Conservation (phyloP, 2,888 invertebrate genomes). For the Oxyteleia sp. region DNA sequence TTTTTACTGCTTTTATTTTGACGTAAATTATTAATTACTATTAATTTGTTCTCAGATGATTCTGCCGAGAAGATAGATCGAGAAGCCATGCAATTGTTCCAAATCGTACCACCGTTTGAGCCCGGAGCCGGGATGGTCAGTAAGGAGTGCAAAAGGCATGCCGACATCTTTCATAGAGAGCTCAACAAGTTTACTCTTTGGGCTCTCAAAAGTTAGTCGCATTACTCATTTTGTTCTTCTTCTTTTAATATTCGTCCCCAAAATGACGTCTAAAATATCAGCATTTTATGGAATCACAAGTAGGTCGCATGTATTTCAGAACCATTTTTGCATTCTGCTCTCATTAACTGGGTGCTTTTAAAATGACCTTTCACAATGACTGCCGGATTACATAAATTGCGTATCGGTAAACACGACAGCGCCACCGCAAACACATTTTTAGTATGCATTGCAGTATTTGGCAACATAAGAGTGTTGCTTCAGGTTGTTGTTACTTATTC, state of each 20-base stretch:
- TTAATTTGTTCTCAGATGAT: conserved; percentile 79
- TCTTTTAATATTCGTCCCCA: too few species aligned
- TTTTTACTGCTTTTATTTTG: too few species aligned
- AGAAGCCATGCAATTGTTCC: conserved; percentile 81
- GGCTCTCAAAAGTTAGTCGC: conserved; percentile 85
- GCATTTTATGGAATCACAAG: not conserved
- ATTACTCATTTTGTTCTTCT: conserved; percentile 11
- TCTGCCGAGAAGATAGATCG: conserved; percentile 81
- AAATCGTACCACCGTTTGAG: conserved; percentile 83
- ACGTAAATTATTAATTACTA: too few species aligned
- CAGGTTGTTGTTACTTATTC: too few species aligned
- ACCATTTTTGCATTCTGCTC: conserved; percentile 39
- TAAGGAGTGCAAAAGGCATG: conserved; percentile 82
- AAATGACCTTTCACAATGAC: conserved; percentile 75
- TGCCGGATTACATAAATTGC: too few species aligned
- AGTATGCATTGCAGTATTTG: too few species aligned
- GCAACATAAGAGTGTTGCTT: too few species aligned
- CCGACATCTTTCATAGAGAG: conserved; percentile 82
- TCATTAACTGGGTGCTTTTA: conserved; percentile 47
- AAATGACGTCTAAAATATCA: conserved; percentile 10
- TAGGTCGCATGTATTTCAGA: conserved; percentile 29
- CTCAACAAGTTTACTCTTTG: conserved; percentile 84
- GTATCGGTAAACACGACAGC: too few species aligned
- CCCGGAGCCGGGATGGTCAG: conserved; percentile 84
- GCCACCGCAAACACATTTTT: too few species aligned